phyloP scores from a whole-genome alignment of 2,888 invertebrate species.

The Drosophila prolongata region DNA sequence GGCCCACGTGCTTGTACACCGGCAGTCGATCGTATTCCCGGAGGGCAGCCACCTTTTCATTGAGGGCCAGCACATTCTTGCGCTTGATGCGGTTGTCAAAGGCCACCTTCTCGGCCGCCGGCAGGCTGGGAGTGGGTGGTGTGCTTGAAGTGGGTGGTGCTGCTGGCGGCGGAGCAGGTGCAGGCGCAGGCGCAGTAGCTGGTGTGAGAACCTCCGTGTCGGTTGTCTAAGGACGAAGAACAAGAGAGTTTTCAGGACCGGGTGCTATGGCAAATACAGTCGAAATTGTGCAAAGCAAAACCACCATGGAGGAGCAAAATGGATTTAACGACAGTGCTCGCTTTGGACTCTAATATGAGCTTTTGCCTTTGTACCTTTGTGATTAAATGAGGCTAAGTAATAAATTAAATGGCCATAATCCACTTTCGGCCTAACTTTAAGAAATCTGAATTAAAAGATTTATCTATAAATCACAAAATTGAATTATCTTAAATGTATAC shows the following conservation, averaged over 20 bases:
- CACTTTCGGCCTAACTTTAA: too few relatives aligned
- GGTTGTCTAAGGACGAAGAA: conserved; percentile 21
- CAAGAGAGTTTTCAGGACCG: neutral
- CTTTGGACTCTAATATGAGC: neutral
- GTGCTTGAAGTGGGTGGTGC: conserved; percentile 15
- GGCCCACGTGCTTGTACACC: conserved; percentile 82
- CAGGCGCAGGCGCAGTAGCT: conserved; percentile 20
- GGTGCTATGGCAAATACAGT: conserved; percentile 2
- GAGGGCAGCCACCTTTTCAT: conserved; percentile 82
- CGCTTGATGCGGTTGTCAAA: conserved; percentile 83
- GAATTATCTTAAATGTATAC: too few relatives aligned
- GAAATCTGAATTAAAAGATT: too few relatives aligned
- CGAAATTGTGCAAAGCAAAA: neutral
- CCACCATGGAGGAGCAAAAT: neutral
- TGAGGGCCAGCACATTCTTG: conserved; percentile 82
- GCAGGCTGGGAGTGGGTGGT: conserved; percentile 39
- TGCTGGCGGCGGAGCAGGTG: conserved; percentile 21
- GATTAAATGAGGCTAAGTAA: too few relatives aligned
- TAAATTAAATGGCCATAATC: too few relatives aligned
- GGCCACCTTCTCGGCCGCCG: conserved; percentile 72
- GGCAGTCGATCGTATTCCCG: conserved; percentile 82
- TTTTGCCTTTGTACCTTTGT: too few relatives aligned
- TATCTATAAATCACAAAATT: too few relatives aligned
- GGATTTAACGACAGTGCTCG: neutral
- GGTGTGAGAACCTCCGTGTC: conserved; percentile 31